Conservation (phyloP, 2,797 vertebrate genomes). For the Sus cebifrons region DNA sequence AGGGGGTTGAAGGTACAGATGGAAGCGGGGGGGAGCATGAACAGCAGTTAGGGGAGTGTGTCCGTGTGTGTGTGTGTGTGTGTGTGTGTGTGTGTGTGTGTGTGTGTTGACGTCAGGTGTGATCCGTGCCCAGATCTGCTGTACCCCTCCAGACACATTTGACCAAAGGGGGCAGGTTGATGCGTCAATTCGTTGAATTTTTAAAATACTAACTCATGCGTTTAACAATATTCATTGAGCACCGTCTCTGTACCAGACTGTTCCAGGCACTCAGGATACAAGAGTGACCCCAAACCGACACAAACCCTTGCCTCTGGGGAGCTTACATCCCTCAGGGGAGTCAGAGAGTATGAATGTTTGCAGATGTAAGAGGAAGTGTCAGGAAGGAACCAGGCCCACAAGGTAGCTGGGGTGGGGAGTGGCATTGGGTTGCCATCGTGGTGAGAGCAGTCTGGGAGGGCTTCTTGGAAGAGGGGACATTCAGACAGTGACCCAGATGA, state of each 20-base stretch:
- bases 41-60: neutral
- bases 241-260: neutral
- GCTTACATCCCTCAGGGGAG: rapidly evolving
- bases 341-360: neutral
- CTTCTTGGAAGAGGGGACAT: neutral
- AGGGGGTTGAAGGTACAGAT: neutral
- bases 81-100: rapidly evolving
- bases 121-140: neutral
- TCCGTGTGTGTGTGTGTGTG: rapidly evolving
- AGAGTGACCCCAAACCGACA: neutral
- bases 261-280: neutral
- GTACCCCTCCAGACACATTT: neutral
- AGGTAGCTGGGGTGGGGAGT: too few species aligned
- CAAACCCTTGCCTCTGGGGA: rapidly evolving
- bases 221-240: neutral
- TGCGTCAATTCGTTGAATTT: neutral
- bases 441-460: neutral
- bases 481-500: neutral
- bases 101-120: neutral
- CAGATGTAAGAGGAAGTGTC: rapidly evolving
- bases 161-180: neutral
- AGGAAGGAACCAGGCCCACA: rapidly evolving
- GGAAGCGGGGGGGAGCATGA: neutral
- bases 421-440: rapidly evolving
- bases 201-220: neutral